Percentiles rank a stretch among this genome's conserved stretches.
These are phyloP conservation scores for Spisula solida DNA, from an alignment of 2,888 invertebrate genomes.

Conservation along the genomic window DNA sequence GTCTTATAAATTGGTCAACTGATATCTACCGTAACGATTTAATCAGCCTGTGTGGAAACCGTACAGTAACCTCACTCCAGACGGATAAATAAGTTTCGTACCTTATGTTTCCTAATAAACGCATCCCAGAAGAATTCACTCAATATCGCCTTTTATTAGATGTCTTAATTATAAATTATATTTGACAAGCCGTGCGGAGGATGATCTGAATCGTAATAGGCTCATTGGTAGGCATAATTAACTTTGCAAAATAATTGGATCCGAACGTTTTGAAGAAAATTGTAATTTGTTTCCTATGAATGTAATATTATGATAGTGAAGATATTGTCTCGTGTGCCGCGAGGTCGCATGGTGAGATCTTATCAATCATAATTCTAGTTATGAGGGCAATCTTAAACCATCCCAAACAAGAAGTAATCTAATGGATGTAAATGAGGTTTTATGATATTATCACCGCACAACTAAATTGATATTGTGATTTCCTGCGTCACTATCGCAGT, in stretches of 20 bases:
- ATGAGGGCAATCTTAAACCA: neutral
- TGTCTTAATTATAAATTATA: neutral
- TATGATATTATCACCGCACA: too few relatives aligned
- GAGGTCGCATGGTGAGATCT: neutral
- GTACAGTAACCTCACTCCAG: neutral
- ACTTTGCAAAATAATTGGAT: slow-evolving; percentile 15
- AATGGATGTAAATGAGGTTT: too few relatives aligned
- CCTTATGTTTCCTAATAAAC: neutral
- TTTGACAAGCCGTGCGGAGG: neutral
- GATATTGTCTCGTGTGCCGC: neutral
- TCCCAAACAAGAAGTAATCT: neutral
- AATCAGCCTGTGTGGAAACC: neutral
- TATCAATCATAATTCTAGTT: slow-evolving; percentile 21
- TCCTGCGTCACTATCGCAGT: too few relatives aligned
- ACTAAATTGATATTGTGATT: too few relatives aligned
- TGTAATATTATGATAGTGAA: neutral
- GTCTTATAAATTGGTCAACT: neutral
- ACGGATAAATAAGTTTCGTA: neutral
- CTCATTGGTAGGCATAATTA: neutral
- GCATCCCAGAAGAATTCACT: neutral
- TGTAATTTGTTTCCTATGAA: slow-evolving; percentile 10
- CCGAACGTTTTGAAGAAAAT: neutral
- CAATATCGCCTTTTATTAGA: neutral
- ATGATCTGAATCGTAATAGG: too few relatives aligned
- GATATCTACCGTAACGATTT: neutral